Conservation (phyloP, 1,140 invertebrate species). For the Leptoteleia sp. region DNA sequence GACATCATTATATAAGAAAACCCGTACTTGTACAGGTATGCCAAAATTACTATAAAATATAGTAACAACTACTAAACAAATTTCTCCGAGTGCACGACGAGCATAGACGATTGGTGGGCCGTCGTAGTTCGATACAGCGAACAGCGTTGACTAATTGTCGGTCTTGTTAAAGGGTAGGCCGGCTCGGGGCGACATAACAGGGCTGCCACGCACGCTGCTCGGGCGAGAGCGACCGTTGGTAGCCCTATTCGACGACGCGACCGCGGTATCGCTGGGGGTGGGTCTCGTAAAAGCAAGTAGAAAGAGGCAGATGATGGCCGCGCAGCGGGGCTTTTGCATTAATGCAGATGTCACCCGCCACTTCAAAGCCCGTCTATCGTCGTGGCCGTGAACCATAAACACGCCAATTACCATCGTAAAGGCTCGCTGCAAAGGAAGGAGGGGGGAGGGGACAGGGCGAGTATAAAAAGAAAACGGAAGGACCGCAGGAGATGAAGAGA, state of each 20-base stretch:
- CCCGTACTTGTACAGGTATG: no score
- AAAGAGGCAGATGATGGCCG: slow-evolving; percentile 57
- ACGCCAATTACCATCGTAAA: slow-evolving; percentile 68
- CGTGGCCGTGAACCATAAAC: slow-evolving; percentile 66
- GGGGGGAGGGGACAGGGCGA: background rate
- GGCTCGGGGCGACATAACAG: slow-evolving; percentile 62
- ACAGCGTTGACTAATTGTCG: slow-evolving; percentile 66
- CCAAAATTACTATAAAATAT: no score
- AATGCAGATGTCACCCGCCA: slow-evolving; percentile 66
- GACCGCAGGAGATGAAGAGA: slow-evolving; percentile 60
- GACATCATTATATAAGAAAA: no score
- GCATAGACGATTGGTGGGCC: slow-evolving; percentile 57
- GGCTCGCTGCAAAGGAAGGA: slow-evolving; percentile 51
- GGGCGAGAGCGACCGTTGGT: slow-evolving; percentile 54
- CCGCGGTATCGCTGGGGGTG: slow-evolving; percentile 46
- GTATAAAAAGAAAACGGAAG: slow-evolving; percentile 58
- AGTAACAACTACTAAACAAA: slow-evolving; percentile 4
- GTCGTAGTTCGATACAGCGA: slow-evolving; percentile 51
- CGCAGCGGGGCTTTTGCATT: slow-evolving; percentile 63
- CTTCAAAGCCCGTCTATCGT: slow-evolving; percentile 64
- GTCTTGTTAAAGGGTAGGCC: slow-evolving; percentile 68
- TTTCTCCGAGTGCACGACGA: slow-evolving; percentile 15
- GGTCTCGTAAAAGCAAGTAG: slow-evolving; percentile 52
- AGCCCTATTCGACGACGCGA: slow-evolving; percentile 46
- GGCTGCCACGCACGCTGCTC: slow-evolving; percentile 55